Evolutionary conservation across 2,888 invertebrate species (phyloP).

Genomic region (Taphrorychus bicolor): DNA sequence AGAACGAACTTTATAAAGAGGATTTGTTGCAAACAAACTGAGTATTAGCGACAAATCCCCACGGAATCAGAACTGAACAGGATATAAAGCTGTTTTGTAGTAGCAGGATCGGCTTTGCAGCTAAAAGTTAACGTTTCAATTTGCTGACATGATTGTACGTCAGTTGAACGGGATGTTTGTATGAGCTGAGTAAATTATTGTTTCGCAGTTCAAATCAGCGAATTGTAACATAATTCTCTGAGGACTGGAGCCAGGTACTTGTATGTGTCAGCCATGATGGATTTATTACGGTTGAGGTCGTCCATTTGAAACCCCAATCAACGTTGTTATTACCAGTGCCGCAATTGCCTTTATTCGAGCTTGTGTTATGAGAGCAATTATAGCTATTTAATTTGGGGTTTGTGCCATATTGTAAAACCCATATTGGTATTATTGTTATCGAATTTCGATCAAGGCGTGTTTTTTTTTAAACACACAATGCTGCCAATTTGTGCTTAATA

Average conservation of each 20-base stretch:
- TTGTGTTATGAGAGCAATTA: background rate
- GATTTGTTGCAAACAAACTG: background rate
- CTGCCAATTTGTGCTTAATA: too few species aligned
- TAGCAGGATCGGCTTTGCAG: background rate
- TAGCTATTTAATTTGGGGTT: background rate
- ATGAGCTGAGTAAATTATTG: slow-evolving; percentile 18
- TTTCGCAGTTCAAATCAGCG: slow-evolving; percentile 17
- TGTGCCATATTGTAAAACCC: background rate
- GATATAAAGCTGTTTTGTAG: background rate
- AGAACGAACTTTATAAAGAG: background rate
- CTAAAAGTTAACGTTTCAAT: background rate
- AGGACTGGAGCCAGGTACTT: slow-evolving; percentile 23
- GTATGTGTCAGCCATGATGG: slow-evolving; percentile 22
- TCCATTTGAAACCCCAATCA: slow-evolving; percentile 12
- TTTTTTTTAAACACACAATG: too few species aligned
- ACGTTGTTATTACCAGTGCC: slow-evolving; percentile 2
- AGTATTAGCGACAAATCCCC: background rate
- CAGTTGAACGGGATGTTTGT: background rate
- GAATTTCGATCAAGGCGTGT: too few species aligned
- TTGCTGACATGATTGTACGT: slow-evolving; percentile 1
- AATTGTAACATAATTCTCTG: slow-evolving; percentile 31
- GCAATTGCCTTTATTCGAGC: slow-evolving; percentile 2
- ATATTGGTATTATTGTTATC: background rate
- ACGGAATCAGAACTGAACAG: background rate
- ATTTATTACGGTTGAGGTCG: slow-evolving; percentile 25